Evolutionary conservation across 2,888 invertebrate genomes (phyloP), one percentile per base, ranked within the genome.

Genomic region (Xestoiulus laeticollis): DNA sequence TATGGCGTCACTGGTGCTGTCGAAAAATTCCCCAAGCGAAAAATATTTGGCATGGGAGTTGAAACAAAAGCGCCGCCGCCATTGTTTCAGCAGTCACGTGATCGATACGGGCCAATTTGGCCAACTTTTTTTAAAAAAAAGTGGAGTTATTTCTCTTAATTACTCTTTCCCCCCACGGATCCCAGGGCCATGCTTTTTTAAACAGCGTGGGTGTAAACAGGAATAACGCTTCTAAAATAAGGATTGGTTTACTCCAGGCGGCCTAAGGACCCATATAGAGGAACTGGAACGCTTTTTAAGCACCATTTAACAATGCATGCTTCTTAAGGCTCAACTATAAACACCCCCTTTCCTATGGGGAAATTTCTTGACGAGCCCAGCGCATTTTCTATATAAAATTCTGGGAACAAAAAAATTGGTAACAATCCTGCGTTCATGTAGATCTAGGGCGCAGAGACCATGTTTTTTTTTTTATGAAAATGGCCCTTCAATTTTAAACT

Each of bases 161-260:
- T 53, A 53, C 53, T n/a, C 53, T 19, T 53, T 19, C 53, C 53
- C 53, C 53, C n/a, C n/a, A n/a, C n/a, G n/a, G n/a, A 53, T 53
- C 53, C 16, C 19, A 53, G 53, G 53, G 19, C 16, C 53, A 19
- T 19, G 53, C 53, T 53, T 53, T 53, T 38, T 19, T 53, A 53
- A 53, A 53, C 53, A 53, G 53, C 19, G 19, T 53, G 53, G 19
- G 53, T 53, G 53, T 53, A 53, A 53, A 53, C 53, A 53, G 19
- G 53, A 53, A 53, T 53, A 53, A 53, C 53, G 53, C 53, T 53
- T 53, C 53, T 53, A 53, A 53, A 53, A 53, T 53, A 53, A 53
- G 53, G 53, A 53, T 53, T 53, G 53, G 53, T 53, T 53, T 53
- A 53, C 53, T 53, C n/a, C 53, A n/a, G 53, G 53, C 53, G 53